These are phyloP conservation scores for Apeltes quadracus DNA, from an alignment of 2,113 vertebrate genomes.

Conservation along the genomic window DNA sequence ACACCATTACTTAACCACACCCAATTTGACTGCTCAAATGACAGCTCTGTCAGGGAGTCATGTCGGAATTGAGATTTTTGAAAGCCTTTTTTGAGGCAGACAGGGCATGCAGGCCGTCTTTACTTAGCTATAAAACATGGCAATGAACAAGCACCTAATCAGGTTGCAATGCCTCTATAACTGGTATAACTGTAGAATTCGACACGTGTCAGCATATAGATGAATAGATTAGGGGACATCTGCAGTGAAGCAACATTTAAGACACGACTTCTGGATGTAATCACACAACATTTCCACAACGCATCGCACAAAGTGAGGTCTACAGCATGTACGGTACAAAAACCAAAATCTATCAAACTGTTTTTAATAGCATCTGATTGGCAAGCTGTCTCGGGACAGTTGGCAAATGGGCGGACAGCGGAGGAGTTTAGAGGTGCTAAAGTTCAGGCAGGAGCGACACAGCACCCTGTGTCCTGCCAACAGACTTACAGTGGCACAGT, in stretches of 20 bases:
- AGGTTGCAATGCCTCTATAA: conserved; percentile 11
- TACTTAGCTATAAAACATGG: conserved; percentile 9
- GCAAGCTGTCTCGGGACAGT: conserved; percentile 81
- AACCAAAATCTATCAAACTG: conserved; percentile 63
- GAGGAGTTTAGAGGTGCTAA: conserved; percentile 83
- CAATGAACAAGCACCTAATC: conserved; percentile 14
- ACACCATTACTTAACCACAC: conserved; percentile 47
- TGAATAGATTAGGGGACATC: conserved; percentile 26
- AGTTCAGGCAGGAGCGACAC: conserved; percentile 79
- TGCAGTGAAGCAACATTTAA: conserved; percentile 31
- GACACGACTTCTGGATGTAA: conserved; percentile 29
- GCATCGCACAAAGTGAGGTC: conserved; percentile 38
- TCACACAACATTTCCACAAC: conserved; percentile 34
- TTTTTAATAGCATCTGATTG: conserved; percentile 80
- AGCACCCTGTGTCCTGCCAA: conserved; percentile 79
- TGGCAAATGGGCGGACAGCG: conserved; percentile 82
- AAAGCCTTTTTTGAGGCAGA: conserved; percentile 31
- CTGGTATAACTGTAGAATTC: conserved; percentile 22
- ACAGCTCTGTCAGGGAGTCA: conserved; percentile 43
- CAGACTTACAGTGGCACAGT: conserved; percentile 72
- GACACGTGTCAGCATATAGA: conserved; percentile 21
- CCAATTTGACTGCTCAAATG: conserved; percentile 44
- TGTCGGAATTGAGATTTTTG: conserved; percentile 36
- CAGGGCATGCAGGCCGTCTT: conserved; percentile 6
- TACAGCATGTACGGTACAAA: conserved; percentile 57